Conservation (phyloP, 2,797 vertebrate genomes). For the Sebastes miniatus region DNA sequence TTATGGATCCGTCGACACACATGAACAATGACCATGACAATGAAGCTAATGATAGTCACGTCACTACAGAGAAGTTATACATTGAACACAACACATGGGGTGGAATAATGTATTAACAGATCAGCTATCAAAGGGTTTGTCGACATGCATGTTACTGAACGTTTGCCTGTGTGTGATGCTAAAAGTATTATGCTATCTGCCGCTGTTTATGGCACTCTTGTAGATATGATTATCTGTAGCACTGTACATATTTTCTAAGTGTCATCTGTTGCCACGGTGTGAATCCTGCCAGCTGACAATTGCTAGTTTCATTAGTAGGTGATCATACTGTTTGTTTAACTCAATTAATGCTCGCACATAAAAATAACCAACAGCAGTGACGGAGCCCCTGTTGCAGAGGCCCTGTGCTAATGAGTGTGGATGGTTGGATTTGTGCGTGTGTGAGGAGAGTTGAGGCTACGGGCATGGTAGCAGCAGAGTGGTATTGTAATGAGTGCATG, state of each 20-base stretch:
- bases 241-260: background rate
- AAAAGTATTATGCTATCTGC: background rate
- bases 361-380: conserved; percentile 47
- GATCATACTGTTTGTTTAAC: conserved; percentile 32
- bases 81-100: background rate
- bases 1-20: background rate
- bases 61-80: background rate
- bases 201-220: background rate
- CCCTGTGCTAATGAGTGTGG: conserved; percentile 26
- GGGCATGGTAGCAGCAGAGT: conserved; percentile 18
- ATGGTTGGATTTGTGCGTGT: conserved; percentile 11
- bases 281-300: conserved; percentile 8
- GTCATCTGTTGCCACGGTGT: background rate
- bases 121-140: background rate
- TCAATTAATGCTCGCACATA: conserved; percentile 1
- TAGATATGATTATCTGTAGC: background rate
- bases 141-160: background rate
- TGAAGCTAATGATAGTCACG: background rate
- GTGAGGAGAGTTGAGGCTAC: background rate
- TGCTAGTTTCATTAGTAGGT: background rate
- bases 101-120: background rate
- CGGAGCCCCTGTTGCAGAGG: conserved; percentile 25
- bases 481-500: conserved; percentile 47
- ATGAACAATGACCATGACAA: background rate
- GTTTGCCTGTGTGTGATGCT: background rate